Evolutionary conservation across 2,888 invertebrate genomes (phyloP).

Genomic region (Danaus chrysippus): DNA sequence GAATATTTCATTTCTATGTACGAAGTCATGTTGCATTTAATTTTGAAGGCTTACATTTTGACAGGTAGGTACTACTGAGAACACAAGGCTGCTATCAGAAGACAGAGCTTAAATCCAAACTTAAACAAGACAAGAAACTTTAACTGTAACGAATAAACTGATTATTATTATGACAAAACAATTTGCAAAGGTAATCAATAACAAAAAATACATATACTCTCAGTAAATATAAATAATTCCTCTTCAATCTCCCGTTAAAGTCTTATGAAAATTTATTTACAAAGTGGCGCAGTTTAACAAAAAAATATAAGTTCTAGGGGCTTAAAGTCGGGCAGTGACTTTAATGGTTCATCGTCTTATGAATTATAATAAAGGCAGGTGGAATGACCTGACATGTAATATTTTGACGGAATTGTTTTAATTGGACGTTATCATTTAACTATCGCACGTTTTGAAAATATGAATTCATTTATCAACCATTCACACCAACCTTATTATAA

Average conservation of each 20-base stretch:
- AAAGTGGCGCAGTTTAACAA: background rate
- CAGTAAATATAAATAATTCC: too few relatives aligned
- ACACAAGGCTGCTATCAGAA: background rate
- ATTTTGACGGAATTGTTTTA: constrained; percentile 79
- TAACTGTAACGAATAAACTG: background rate
- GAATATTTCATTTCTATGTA: background rate
- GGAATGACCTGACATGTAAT: constrained; percentile 79
- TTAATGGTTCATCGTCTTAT: constrained; percentile 54
- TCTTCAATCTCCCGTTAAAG: too few relatives aligned
- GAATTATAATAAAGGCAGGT: constrained; percentile 73
- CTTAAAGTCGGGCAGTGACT: background rate
- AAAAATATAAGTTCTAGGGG: background rate
- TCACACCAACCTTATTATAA: constrained; percentile 62
- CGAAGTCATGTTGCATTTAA: background rate
- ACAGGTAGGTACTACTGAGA: constrained; percentile 6
- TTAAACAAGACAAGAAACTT: background rate
- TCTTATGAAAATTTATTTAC: too few relatives aligned
- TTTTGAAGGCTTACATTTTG: background rate
- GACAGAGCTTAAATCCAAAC: constrained; percentile 2
- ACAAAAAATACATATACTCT: too few relatives aligned
- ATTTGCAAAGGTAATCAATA: background rate
- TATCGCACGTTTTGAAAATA: constrained; percentile 69
- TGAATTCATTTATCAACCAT: constrained; percentile 65
- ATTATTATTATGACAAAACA: background rate
- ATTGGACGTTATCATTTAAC: constrained; percentile 73